Conservation (phyloP, 2,797 vertebrate species). For the Miichthys miiuy region DNA sequence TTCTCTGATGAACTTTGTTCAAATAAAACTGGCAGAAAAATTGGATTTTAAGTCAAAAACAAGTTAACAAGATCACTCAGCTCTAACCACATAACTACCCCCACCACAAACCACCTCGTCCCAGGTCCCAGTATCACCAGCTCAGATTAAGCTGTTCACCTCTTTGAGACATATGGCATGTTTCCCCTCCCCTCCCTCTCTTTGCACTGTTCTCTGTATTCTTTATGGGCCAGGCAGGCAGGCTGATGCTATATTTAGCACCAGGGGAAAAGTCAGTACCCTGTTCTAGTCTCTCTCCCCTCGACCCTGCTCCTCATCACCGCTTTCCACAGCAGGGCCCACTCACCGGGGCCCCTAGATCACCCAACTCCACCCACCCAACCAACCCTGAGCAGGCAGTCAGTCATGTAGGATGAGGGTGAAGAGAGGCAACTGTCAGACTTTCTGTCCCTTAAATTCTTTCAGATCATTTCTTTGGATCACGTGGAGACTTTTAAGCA, state of each 20-base stretch:
- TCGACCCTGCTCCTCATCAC: constrained; percentile 12
- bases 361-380: constrained; percentile 31
- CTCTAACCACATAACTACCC: too few species aligned
- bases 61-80: too few species aligned
- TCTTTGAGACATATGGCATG: constrained; percentile 7
- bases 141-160: constrained; percentile 8
- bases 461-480: constrained; percentile 30
- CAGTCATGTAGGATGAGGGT: constrained; percentile 30
- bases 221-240: constrained; percentile 51
- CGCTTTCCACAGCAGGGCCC: constrained; percentile 22
- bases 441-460: constrained; percentile 28
- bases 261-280: constrained; percentile 46
- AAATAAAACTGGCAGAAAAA: too few species aligned
- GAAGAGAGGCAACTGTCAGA: constrained; percentile 22
- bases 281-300: constrained; percentile 52
- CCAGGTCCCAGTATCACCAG: not conserved
- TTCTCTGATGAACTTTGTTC: too few species aligned
- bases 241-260: constrained; percentile 76
- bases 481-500: constrained; percentile 31
- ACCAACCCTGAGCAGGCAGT: constrained; percentile 8
- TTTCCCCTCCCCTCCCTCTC: not conserved
- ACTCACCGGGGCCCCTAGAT: constrained; percentile 25
- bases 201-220: constrained; percentile 58
- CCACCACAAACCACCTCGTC: too few species aligned
- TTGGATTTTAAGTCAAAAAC: too few species aligned